Evolutionary conservation across 1,140 invertebrate species (phyloP).

Genomic region (Nautilus pompilius): DNA sequence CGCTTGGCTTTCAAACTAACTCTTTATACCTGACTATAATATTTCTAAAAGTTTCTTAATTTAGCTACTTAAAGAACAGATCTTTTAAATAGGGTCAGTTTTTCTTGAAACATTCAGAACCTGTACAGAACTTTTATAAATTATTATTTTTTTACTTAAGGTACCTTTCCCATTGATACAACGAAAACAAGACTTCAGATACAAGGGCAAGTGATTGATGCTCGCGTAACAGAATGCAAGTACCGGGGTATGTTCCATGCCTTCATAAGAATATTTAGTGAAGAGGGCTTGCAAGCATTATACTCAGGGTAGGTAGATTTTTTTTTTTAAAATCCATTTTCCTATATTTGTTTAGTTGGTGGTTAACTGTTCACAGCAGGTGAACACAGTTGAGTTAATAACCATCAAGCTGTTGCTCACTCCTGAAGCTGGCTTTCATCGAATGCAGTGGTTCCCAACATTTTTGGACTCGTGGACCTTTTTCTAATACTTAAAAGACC

Average conservation of each 20-base stretch:
- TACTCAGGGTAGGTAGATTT: conserved; percentile 73
- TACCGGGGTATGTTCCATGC: conserved; percentile 92
- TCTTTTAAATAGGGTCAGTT: too few relatives aligned
- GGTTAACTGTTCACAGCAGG: neutral
- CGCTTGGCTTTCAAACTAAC: too few relatives aligned
- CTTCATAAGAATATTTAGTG: conserved; percentile 73
- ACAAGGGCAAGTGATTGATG: conserved; percentile 61
- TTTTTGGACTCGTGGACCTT: neutral
- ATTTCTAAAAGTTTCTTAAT: too few relatives aligned
- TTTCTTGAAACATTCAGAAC: too few relatives aligned
- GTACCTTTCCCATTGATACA: conserved; percentile 53
- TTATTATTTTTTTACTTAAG: conserved; percentile 28
- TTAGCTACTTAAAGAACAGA: too few relatives aligned
- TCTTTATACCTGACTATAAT: too few relatives aligned
- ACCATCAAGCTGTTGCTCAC: neutral
- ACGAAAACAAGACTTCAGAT: conserved; percentile 54
- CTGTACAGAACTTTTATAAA: too few relatives aligned
- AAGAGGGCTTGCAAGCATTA: conserved; percentile 75
- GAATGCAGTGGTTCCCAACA: neutral
- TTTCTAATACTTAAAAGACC: neutral
- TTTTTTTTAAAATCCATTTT: neutral
- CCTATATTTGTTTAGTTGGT: neutral
- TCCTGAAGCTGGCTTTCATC: too few relatives aligned
- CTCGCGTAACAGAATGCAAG: conserved; percentile 70
- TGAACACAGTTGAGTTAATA: neutral